Conservation (phyloP, 2,797 vertebrate genomes). For the Alcedo atthis region DNA sequence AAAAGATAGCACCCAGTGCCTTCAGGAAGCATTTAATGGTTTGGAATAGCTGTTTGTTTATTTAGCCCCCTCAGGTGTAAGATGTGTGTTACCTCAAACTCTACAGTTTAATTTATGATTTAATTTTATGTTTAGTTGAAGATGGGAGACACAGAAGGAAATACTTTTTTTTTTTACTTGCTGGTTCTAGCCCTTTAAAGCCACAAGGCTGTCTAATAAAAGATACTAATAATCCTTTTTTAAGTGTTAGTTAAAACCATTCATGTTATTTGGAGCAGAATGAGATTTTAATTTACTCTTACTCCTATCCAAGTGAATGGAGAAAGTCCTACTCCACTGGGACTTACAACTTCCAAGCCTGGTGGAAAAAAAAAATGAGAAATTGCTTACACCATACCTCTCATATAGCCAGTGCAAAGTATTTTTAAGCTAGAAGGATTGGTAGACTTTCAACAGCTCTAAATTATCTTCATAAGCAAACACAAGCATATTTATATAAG, state of each 20-base stretch:
- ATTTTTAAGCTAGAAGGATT: background rate
- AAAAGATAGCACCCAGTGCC: background rate
- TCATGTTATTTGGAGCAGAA: background rate
- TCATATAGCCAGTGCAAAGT: background rate
- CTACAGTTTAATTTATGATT: background rate
- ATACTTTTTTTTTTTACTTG: background rate
- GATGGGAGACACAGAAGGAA: background rate
- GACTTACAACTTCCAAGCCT: background rate
- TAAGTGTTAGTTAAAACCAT: background rate
- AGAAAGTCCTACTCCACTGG: background rate
- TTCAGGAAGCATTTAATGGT: background rate
- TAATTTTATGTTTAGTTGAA: background rate
- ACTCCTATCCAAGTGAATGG: background rate
- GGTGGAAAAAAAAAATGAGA: background rate
- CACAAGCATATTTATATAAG: background rate
- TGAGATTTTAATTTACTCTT: background rate
- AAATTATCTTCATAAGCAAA: conserved; percentile 24
- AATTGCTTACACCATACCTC: background rate
- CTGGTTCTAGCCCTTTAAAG: background rate
- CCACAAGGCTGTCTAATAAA: background rate
- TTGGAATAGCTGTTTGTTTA: background rate
- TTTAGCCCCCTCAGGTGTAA: background rate
- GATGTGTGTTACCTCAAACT: background rate
- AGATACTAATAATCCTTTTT: background rate
- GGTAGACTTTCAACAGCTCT: background rate